A percentile compares a stretch with the other conserved stretches of the same genome.
Evolutionary conservation across 2,888 invertebrate genomes (phyloP).

Genomic region (Dastarcus helophoroides): DNA sequence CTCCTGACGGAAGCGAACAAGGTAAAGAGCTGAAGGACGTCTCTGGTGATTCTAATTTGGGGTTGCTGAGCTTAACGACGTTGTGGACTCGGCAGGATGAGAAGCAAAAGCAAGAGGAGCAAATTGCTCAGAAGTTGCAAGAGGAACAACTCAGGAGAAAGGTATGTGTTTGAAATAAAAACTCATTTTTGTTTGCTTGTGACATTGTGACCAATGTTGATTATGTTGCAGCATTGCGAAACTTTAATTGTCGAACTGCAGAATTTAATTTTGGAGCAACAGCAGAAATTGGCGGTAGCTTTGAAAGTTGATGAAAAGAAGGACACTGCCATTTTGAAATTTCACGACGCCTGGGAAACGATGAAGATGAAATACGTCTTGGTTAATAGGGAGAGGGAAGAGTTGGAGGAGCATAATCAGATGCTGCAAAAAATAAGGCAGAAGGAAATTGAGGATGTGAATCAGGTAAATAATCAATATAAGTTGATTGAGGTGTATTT

Average conservation of each 20-base stretch:
- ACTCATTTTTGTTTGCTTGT: slow-evolving; percentile 4
- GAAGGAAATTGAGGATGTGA: slow-evolving; percentile 24
- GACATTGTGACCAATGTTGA: no score
- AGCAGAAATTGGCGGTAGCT: slow-evolving; percentile 70
- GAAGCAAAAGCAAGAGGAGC: no score
- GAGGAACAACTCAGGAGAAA: slow-evolving; percentile 68
- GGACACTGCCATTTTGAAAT: slow-evolving; percentile 54
- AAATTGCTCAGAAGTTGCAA: slow-evolving; percentile 48
- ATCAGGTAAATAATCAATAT: not conserved
- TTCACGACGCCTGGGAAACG: slow-evolving; percentile 52
- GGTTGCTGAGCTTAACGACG: slow-evolving; percentile 46
- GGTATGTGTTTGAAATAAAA: slow-evolving; percentile 39
- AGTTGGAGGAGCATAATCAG: slow-evolving; percentile 23
- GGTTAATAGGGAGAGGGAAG: slow-evolving; percentile 28
- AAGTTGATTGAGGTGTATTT: no score
- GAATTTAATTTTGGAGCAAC: slow-evolving; percentile 59
- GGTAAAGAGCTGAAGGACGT: slow-evolving; percentile 3
- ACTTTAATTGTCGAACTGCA: slow-evolving; percentile 63
- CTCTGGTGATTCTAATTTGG: slow-evolving; percentile 17
- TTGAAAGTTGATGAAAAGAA: slow-evolving; percentile 66
- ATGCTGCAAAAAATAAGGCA: slow-evolving; percentile 21
- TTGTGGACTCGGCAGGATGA: slow-evolving; percentile 44
- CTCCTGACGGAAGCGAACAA: slow-evolving; percentile 5
- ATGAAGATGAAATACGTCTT: slow-evolving; percentile 30
- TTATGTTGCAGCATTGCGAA: slow-evolving; percentile 55